Evolutionary conservation across 2,888 invertebrate species (phyloP).

Genomic region (Odontocolon sp.): DNA sequence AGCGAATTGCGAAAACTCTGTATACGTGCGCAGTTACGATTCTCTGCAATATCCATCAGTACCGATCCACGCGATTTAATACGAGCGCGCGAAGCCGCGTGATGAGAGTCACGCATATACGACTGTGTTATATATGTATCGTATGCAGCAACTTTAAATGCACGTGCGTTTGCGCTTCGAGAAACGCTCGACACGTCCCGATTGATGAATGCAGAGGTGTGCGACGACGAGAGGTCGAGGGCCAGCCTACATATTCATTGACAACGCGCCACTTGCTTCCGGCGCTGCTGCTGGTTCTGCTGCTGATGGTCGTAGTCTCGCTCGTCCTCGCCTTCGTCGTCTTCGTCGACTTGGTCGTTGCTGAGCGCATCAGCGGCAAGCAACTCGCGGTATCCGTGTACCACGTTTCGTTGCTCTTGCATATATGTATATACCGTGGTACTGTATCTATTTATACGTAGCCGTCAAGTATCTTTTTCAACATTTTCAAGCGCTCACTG

Average conservation of each 20-base stretch:
- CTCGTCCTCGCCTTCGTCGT: constrained; percentile 2
- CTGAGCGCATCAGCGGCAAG: neutral
- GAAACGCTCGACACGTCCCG: constrained; percentile 7
- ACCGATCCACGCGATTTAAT: too few species aligned
- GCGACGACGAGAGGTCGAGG: constrained; percentile 70
- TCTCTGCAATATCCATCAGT: too few species aligned
- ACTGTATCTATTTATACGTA: neutral
- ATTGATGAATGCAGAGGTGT: constrained; percentile 38
- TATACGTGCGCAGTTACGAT: neutral
- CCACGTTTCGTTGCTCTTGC: neutral
- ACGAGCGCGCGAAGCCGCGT: neutral
- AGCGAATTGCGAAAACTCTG: constrained; percentile 32
- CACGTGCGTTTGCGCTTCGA: neutral
- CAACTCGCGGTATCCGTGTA: neutral
- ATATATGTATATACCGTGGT: neutral
- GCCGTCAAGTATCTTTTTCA: constrained; percentile 1
- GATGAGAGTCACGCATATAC: neutral
- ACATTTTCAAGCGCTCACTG: too few species aligned
- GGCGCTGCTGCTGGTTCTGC: constrained; percentile 43
- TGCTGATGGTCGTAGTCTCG: neutral
- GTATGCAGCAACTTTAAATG: neutral
- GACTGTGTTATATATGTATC: neutral
- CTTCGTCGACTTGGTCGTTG: neutral
- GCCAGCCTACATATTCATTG: constrained; percentile 76
- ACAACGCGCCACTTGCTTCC: constrained; percentile 72